Evolutionary conservation across 1,140 invertebrate species (phyloP), one percentile per base, ranked within the genome.

Genomic region (Drosophila carrolli): DNA sequence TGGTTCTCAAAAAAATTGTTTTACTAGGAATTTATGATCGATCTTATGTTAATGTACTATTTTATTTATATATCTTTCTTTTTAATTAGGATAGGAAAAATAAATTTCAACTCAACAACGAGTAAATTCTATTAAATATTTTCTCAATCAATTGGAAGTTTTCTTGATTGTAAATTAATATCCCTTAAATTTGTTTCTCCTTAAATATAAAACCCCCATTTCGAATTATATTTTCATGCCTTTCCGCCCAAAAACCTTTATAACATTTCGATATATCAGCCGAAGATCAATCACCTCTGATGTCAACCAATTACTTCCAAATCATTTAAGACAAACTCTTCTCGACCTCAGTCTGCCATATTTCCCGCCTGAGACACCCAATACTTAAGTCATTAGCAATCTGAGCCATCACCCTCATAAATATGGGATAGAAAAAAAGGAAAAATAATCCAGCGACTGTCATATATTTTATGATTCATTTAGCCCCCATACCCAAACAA

Each of bases 381-480:
- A 68, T 60, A 56, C 61, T 68, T 54, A 68, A 58, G 59, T 61
- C 78, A 85, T 85, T 85, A 88, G 82, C 60, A 78, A 62, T 60
- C 82, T 50, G 65, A 56, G 61, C 73, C 46, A 23, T 48, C 67
- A 61, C 73, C 81, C 81, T 74, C 58, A 80, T 77, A 53, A 81
- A 75, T 57, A 37, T 27, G 19, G 51, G 16, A 35, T 47, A 43
- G 40, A 43, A 48, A 57, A 48, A 48, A 48, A 44, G 16, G 40
- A 53, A 68, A 29, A 67, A 72, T 67, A 58, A 74, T 48, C 48
- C 72, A 71, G 41, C 47, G 59, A 60, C 70, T 73, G 75, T 78
- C 78, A 85, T 74, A 85, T 70, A 82, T 83, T 78, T 75, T 78
- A 78, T 85, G 66, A 81, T 71, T 78, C 74, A 68, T 86, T 86